Conservation (phyloP, 2,797 vertebrate genomes). For the Argya squamiceps region DNA sequence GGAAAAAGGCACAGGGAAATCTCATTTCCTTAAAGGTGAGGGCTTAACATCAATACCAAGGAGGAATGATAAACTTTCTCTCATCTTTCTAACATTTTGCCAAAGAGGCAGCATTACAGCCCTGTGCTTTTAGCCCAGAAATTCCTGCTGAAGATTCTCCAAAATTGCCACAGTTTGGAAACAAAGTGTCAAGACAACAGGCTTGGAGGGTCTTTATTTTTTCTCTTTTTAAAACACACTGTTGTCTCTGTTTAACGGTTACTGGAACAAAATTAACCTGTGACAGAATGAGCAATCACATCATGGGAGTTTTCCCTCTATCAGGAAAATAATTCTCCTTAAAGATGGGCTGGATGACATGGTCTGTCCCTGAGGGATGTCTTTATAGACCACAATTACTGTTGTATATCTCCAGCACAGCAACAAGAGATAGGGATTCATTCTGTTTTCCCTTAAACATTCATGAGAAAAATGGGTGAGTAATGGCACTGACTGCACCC, state of each 20-base stretch:
- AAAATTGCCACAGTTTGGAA: neutral
- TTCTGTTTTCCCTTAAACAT: conserved; percentile 52
- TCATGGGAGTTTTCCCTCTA: neutral
- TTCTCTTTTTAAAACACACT: neutral
- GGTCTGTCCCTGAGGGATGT: conserved; percentile 36
- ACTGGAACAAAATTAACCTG: conserved; percentile 26
- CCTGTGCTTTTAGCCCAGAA: neutral
- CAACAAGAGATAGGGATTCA: conserved; percentile 34
- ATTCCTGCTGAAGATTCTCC: neutral
- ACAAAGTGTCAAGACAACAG: neutral
- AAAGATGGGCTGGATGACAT: conserved; percentile 4
- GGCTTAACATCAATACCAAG: rapidly evolving
- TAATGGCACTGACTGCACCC: neutral
- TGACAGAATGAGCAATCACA: neutral
- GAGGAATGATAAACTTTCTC: neutral
- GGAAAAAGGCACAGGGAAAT: neutral
- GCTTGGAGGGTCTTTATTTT: neutral
- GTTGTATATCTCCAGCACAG: conserved; percentile 1
- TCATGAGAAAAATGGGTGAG: conserved; percentile 59
- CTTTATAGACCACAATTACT: conserved; percentile 49
- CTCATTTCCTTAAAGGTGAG: neutral
- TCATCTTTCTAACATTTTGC: neutral
- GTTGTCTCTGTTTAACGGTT: neutral
- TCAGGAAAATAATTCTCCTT: conserved; percentile 43
- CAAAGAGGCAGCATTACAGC: neutral